Conservation (phyloP, 2,113 vertebrate genomes). For the Mohoua ochrocephala region DNA sequence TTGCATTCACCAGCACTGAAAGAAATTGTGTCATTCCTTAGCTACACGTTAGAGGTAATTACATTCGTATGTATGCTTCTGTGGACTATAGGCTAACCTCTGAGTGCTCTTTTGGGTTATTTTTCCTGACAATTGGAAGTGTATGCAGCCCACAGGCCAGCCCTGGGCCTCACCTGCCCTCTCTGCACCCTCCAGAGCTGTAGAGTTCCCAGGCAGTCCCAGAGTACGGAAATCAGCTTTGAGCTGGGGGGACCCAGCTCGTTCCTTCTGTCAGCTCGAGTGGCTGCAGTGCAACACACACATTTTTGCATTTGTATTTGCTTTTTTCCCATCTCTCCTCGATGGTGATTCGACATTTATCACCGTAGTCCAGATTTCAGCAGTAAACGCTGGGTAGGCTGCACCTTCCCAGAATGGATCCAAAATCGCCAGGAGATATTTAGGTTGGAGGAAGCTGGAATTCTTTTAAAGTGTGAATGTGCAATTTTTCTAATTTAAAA, state of each 20-base stretch:
- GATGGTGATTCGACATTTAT: not conserved
- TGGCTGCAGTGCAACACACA: not conserved
- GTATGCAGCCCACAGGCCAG: not conserved
- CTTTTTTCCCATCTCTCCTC: not conserved
- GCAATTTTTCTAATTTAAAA: constrained; percentile 17
- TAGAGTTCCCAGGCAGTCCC: not conserved
- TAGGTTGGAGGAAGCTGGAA: not conserved
- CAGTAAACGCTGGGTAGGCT: not conserved
- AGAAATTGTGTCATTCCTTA: not conserved
- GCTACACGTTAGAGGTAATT: not conserved
- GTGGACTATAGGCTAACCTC: not conserved
- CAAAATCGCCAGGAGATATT: not conserved
- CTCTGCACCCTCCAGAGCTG: not conserved
- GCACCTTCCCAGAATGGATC: not conserved
- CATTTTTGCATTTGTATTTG: not conserved
- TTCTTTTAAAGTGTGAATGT: not conserved
- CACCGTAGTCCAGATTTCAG: not conserved
- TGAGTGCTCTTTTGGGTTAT: not conserved
- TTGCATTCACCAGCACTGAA: not conserved
- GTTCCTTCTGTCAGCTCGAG: not conserved
- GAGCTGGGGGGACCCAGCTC: not conserved
- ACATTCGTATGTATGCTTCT: not conserved
- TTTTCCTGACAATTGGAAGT: not conserved
- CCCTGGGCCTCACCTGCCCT: not conserved
- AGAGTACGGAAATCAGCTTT: not conserved